Percentiles rank a stretch among this genome's conserved stretches.
Conservation (phyloP, 64 coral and sea anemone species). For the Acropora tenuis region DNA sequence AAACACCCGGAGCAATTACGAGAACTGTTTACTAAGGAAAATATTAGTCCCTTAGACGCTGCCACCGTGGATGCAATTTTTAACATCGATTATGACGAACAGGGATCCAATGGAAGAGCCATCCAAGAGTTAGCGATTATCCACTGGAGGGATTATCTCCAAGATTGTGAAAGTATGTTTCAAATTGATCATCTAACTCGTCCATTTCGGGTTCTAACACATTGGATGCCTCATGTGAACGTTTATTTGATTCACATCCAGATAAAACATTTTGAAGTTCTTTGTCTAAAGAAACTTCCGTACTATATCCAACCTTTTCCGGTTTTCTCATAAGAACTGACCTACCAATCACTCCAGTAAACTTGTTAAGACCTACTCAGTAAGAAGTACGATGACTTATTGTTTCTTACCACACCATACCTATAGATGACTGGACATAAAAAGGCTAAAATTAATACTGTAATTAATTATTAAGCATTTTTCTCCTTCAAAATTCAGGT, state of each 20-base stretch:
- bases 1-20: not conserved
- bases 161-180: slow-evolving; percentile 63
- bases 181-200: slow-evolving; percentile 4
- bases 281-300: not conserved
- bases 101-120: slow-evolving; percentile 45
- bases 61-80: slow-evolving; percentile 39
- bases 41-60: slow-evolving; percentile 37
- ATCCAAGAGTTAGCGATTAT: slow-evolving; percentile 53
- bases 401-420: not conserved
- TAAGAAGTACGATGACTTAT: slow-evolving; percentile 11
- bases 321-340: not conserved
- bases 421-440: not conserved
- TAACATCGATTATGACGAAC: slow-evolving; percentile 31
- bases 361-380: not conserved
- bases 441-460: not conserved
- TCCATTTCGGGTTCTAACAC: not conserved
- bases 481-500: slow-evolving; percentile 17
- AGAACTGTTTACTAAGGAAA: not conserved
- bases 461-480: not conserved
- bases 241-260: slow-evolving; percentile 3
- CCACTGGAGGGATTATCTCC: slow-evolving; percentile 63
- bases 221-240: not conserved
- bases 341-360: not conserved
- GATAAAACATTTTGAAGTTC: not conserved
- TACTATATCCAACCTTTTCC: slow-evolving; percentile 1